A percentile compares a stretch with the other conserved stretches of the same genome.
Evolutionary conservation across 2,888 invertebrate species (phyloP).

Genomic region (Acanthococcus lagerstroemiae): DNA sequence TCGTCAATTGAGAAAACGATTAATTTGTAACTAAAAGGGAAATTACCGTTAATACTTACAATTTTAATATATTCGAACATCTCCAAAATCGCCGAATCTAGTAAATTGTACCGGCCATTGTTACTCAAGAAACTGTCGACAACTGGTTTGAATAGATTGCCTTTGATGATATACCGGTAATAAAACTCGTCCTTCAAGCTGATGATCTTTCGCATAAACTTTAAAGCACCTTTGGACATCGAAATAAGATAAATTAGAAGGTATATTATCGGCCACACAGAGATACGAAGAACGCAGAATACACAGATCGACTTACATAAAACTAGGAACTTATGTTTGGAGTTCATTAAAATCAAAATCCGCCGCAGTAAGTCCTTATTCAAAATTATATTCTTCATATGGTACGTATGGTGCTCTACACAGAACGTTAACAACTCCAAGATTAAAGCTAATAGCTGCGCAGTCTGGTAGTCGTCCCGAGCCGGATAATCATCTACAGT

Average conservation of each 20-base stretch:
- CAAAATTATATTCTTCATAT: constrained; percentile 95
- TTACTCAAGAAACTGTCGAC: constrained; percentile 93
- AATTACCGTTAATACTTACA: constrained; percentile 43
- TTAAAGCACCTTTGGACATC: constrained; percentile 61
- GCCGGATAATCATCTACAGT: constrained; percentile 81
- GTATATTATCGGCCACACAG: not conserved
- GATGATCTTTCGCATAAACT: constrained; percentile 94
- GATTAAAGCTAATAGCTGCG: constrained; percentile 87
- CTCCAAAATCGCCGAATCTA: constrained; percentile 97
- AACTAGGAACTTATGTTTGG: constrained; percentile 93
- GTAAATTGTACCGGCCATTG: constrained; percentile 93
- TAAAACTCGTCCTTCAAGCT: constrained; percentile 98
- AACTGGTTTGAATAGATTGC: constrained; percentile 89
- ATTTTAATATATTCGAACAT: constrained; percentile 97
- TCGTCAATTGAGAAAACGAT: too few relatives aligned
- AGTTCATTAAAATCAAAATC: constrained; percentile 92
- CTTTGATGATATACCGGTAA: constrained; percentile 88
- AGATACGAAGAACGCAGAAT: not conserved
- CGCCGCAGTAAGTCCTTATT: constrained; percentile 91
- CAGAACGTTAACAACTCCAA: constrained; percentile 94
- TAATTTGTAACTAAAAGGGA: too few relatives aligned
- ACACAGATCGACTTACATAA: constrained; percentile 51
- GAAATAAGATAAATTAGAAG: constrained; percentile 18
- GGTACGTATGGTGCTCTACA: constrained; percentile 97
- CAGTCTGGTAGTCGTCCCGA: constrained; percentile 92